Evolutionary conservation across 2,888 invertebrate species (phyloP).

Genomic region (Encarsia formosa): DNA sequence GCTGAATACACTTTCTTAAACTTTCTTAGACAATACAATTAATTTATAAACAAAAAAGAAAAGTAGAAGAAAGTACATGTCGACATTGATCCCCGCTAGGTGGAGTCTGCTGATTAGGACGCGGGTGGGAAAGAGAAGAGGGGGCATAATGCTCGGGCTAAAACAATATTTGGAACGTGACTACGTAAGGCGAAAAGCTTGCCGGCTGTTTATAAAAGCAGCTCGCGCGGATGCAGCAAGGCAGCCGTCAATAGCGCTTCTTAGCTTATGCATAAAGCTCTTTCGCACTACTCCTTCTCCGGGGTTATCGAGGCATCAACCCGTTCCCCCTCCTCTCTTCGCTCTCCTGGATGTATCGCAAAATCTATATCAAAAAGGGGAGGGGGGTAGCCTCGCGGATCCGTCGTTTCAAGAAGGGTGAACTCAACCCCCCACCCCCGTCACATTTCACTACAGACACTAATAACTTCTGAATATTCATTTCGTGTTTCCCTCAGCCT

Average conservation of each 20-base stretch:
- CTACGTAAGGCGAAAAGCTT: constrained; percentile 23
- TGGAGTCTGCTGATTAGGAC: not conserved
- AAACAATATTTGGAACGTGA: constrained; percentile 29
- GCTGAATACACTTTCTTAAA: too few species aligned
- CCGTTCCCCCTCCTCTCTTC: constrained; percentile 29
- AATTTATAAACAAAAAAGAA: too few species aligned
- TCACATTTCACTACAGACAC: constrained; percentile 53
- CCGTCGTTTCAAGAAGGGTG: constrained; percentile 45
- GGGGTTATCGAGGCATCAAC: constrained; percentile 24
- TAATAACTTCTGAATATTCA: constrained; percentile 53
- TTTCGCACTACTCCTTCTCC: constrained; percentile 37
- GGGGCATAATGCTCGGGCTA: constrained; percentile 23
- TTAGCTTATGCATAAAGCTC: constrained; percentile 49
- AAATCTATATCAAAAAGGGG: constrained; percentile 46
- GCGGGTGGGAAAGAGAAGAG: constrained; percentile 5
- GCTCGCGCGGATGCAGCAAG: constrained; percentile 17
- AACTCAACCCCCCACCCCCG: constrained; percentile 46
- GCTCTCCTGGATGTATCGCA: constrained; percentile 47
- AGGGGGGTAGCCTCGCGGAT: constrained; percentile 29
- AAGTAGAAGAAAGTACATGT: too few species aligned
- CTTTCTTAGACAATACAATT: too few species aligned
- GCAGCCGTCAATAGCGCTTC: constrained; percentile 45
- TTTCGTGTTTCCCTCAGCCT: constrained; percentile 51
- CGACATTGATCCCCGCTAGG: not conserved
- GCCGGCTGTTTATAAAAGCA: constrained; percentile 27